Base-by-base conservation (phyloP, 2,888 invertebrate species). In the Callinectes sapidus region DNA sequence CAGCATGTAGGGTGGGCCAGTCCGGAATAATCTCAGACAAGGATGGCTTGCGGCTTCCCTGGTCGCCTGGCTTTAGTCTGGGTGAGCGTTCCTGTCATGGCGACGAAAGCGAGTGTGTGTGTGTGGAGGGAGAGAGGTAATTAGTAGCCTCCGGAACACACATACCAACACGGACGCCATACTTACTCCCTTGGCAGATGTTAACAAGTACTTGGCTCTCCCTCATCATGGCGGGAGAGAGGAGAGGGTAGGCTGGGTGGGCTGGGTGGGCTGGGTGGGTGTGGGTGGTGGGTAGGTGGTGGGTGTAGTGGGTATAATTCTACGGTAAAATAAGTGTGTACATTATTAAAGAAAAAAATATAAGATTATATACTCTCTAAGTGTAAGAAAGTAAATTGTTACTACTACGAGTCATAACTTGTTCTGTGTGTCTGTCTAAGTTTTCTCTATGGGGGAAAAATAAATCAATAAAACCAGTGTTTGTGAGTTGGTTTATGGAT, bases 11-110 rank as follows among this genome's bases (percentile, higher is more conserved):
- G n/a, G 92, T 93, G 96, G 98, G 98, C 98, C 98, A 99, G 97
- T 98, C 98, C 96, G 98, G 98, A 96, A 99, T 98, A 97, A 98
- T 97, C 97, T 99, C 98, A 95, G 98, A 98, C 96, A 98, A 97
- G 61, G 94, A 94, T 14, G 92, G 92, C 66, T 94, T 94, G 71
- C 94, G 94, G 55, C 61, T 91, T 35, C 89, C 88, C 23, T 66
- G 89, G 55, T 90, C 87, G 28, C 90, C 91, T 48, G 94, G 93
- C 91, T 91, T 89, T 39, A 90, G 90, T 88, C 81, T 71, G 87
- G 90, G 81, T 35, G 91, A 55, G 90, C 66, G 87, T 28, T 93
- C 91, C 93, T 93, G 77, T 54, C 77, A 77, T 39, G 77, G 48
- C 89, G 89, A 66, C 81, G 89, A 42, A 61, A 54, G 54, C 23